Evolutionary conservation across 2,113 vertebrate species (phyloP), one percentile per base, ranked within the genome.

Genomic region (Stomatorhinus ivindoensis): DNA sequence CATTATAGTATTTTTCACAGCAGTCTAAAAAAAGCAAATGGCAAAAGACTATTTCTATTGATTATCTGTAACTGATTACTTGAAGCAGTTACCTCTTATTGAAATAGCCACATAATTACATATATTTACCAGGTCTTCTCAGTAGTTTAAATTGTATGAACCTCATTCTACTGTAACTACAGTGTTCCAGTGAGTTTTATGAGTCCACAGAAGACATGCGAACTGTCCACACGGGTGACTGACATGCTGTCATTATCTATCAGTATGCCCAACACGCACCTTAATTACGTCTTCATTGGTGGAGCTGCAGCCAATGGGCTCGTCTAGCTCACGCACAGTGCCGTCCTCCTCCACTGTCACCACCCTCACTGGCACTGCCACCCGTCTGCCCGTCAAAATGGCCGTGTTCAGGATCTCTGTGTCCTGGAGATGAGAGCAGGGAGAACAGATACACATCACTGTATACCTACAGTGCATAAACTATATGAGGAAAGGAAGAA

Each of bases 371-470:
- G 95, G 95, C 89, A 96, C 91, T 0, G 93, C 89, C 3, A 96
- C 94, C 0, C 92, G 94, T 5, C 93, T 93, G 0, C 96, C 96
- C 0, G 95, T 96, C 11, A 96, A 94, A 69, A 96, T 96, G 69
- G 95, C 96, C 0, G 95, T 96, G 92, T 96, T 96, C 89, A 96
- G 90, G 88, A 96, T 92, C 88, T 96, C 95, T 8, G 95, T 95
- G 91, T 96, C 94, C 96, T 96, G 42, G 7, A 3, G 88, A 11
- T 89, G 24, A 80, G 17, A 91, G 47, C 88, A 1, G 89, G 44
- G 86, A 10, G 42, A 10, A 19, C n/a, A 88, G 53, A 17, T 55
- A 7, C 58, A 85, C 21, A 87, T 46, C 44, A 8, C 7, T 4
- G 31, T 27, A 73, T 4, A 10, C 58, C 35, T 17, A 31, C 31